A percentile compares a stretch with the other conserved stretches of the same genome.
Conservation (phyloP, 2,113 vertebrate species). For the Hucho hucho region DNA sequence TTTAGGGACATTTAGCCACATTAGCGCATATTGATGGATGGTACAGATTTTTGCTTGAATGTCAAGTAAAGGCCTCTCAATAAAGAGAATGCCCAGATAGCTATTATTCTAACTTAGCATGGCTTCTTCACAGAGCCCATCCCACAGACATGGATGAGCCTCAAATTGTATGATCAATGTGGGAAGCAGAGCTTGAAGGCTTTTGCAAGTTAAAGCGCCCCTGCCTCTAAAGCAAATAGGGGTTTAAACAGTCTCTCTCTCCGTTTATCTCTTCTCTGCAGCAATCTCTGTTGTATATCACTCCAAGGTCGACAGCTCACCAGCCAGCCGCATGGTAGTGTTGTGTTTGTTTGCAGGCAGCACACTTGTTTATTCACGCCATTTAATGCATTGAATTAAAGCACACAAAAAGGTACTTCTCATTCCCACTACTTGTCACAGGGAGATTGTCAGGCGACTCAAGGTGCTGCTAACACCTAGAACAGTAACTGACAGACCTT, state of each 20-base stretch:
- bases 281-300: conserved; percentile 42
- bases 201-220: conserved; percentile 57
- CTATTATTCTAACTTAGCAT: conserved; percentile 26
- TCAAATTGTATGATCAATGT: conserved; percentile 53
- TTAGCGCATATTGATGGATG: background rate
- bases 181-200: conserved; percentile 56
- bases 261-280: conserved; percentile 45
- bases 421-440: background rate
- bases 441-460: background rate
- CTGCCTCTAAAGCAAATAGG: conserved; percentile 51
- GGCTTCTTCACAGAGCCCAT: conserved; percentile 4
- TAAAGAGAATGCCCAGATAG: background rate
- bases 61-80: background rate
- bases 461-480: background rate
- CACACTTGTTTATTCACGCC: background rate
- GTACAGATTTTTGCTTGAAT: background rate
- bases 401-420: background rate
- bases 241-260: conserved; percentile 43
- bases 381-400: background rate
- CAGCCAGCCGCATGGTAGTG: conserved; percentile 8
- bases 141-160: conserved; percentile 25
- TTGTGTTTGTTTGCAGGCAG: conserved; percentile 12
- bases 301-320: conserved; percentile 45
- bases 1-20: too few species aligned
- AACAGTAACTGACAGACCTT: background rate